These are phyloP conservation scores for Lacerta bilineata DNA, from an alignment of 2,797 vertebrate species.

Conservation along the genomic window DNA sequence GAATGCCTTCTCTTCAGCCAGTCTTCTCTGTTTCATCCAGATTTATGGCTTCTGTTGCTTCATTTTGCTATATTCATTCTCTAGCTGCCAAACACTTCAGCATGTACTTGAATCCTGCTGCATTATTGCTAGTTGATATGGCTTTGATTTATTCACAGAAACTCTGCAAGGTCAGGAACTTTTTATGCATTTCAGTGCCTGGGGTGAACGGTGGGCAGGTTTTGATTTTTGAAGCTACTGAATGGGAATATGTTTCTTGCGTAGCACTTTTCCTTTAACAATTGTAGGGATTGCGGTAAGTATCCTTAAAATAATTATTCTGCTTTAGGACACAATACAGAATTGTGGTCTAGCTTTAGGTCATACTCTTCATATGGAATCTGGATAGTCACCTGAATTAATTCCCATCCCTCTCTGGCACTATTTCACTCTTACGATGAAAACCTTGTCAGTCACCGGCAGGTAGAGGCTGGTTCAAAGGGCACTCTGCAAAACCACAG, in stretches of 20 bases:
- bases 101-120: background rate
- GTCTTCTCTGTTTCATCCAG: background rate
- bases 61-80: background rate
- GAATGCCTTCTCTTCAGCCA: background rate
- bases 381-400: background rate
- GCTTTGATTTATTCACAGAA: background rate
- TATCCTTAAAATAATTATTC: background rate
- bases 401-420: too few relatives aligned
- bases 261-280: background rate
- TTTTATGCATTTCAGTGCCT: background rate
- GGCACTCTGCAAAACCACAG: too few relatives aligned
- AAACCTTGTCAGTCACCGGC: too few relatives aligned
- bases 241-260: background rate
- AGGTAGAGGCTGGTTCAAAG: too few relatives aligned
- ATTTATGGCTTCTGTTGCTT: background rate
- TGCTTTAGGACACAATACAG: background rate
- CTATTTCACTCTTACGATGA: background rate
- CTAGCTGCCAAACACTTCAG: background rate
- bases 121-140: background rate
- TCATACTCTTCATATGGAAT: background rate
- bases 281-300: background rate
- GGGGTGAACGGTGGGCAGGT: background rate
- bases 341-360: background rate
- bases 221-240: background rate
- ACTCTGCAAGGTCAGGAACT: background rate